Base-by-base conservation (phyloP, 1,140 invertebrate species). In the Philotrypesis tridentata region DNA sequence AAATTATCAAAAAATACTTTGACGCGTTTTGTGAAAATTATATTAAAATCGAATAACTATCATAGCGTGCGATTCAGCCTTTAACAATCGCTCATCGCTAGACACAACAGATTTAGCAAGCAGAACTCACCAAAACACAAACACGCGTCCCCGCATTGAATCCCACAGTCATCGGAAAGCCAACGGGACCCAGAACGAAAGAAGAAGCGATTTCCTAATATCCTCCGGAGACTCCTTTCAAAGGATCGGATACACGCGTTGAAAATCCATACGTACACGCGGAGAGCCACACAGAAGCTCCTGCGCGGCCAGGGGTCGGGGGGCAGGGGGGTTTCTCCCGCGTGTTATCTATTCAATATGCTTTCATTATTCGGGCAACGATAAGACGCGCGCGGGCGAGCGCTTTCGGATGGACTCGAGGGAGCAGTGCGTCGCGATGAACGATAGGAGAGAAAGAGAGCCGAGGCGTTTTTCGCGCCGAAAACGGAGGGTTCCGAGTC, bases 271-370 rank as follows among this genome's bases (percentile, higher is more conserved):
- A 55, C 17, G n/a, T 5, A 71, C 68, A 23, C 6, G 17, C 12
- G 12, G 2, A 68, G n/a, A n/a, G n/a, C n/a, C n/a, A n/a, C 25
- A 1, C 7, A 37, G 3, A 37, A 37, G 9, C 33, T 5, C 33
- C 3, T 37, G 9, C 33, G 33, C 33, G n/a, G n/a, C n/a, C n/a
- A n/a, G n/a, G n/a, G n/a, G n/a, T n/a, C n/a, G n/a, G n/a, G n/a
- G n/a, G n/a, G 29, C 29, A 27, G 55, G 79, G 79, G 25, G 27
- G 48, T 73, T 72, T 14, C 40, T 55, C 43, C 25, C 4, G 17
- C 12, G 25, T 11, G 40, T 60, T 88, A 87, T 88, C 87, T 87
- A 87, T 87, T 88, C 87, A 88, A 88, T 88, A 87, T 87, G 86
- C 87, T 84, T 85, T 84, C 78, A 87, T 88, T 88, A 88, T 87